Evolutionary conservation across 1,140 invertebrate genomes (phyloP).

Genomic region (Acromyrmex echinatior): DNA sequence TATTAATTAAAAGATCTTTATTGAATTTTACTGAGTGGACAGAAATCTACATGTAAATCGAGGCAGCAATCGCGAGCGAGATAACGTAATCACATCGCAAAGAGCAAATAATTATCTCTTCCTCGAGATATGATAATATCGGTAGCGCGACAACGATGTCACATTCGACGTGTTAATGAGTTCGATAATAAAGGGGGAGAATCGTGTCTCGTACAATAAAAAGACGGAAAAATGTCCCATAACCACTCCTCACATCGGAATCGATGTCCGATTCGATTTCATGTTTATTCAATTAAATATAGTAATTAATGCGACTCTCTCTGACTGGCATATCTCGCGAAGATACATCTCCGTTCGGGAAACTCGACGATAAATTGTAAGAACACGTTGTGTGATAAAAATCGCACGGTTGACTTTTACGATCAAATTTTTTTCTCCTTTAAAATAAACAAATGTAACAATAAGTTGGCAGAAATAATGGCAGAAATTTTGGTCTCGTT

Average conservation of each 20-base stretch:
- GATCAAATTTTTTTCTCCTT: neutral
- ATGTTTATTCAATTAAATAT: slow-evolving; percentile 17
- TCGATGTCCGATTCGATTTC: slow-evolving; percentile 24
- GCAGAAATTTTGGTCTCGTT: neutral
- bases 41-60: slow-evolving; percentile 81
- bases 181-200: neutral
- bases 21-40: slow-evolving; percentile 78
- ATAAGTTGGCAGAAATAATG: slow-evolving; percentile 17
- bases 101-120: slow-evolving; percentile 63
- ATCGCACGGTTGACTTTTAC: neutral
- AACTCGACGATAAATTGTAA: slow-evolving; percentile 27
- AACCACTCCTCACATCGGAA: slow-evolving; percentile 24
- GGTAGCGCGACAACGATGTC: slow-evolving; percentile 18
- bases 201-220: neutral
- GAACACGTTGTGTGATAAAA: slow-evolving; percentile 15
- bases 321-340: neutral
- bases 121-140: slow-evolving; percentile 60
- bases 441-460: slow-evolving; percentile 9
- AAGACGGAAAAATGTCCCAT: slow-evolving; percentile 28
- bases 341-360: neutral
- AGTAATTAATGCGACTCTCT: slow-evolving; percentile 23
- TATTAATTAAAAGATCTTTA: slow-evolving; percentile 81
- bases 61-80: slow-evolving; percentile 56
- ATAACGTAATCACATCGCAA: slow-evolving; percentile 55
- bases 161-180: slow-evolving; percentile 41